A percentile compares a stretch with the other conserved stretches of the same genome.
phyloP scores from a whole-genome alignment of 2,113 vertebrate species.

The Perca fluviatilis region DNA sequence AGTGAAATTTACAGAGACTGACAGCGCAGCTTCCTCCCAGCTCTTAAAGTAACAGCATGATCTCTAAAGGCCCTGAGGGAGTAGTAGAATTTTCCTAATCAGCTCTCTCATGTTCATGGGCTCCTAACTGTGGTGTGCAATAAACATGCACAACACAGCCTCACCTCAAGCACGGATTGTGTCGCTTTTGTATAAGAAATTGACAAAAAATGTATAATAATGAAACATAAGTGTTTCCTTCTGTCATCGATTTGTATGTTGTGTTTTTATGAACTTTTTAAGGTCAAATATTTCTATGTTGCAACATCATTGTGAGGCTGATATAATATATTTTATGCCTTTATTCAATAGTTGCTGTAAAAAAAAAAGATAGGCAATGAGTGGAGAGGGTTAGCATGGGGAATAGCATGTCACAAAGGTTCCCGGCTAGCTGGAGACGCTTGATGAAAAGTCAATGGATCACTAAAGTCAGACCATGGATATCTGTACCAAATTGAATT shows the following conservation, averaged over 20 bases:
- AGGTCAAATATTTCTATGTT: background rate
- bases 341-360: background rate
- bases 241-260: background rate
- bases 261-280: background rate
- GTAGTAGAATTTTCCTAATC: background rate
- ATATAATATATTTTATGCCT: background rate
- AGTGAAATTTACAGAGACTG: background rate
- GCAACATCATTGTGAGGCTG: background rate
- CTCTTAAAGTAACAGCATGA: background rate
- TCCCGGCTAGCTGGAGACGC: no score
- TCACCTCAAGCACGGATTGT: background rate
- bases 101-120: background rate
- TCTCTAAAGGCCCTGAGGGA: background rate
- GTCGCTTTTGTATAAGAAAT: background rate
- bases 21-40: background rate
- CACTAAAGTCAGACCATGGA: background rate
- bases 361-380: background rate
- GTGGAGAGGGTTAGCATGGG: background rate
- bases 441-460: no score
- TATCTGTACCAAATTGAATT: background rate
- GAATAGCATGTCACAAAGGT: no score
- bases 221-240: no score
- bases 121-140: background rate
- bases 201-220: no score
- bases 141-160: background rate